These are phyloP conservation scores for Tetrao urogallus DNA, from an alignment of 2,113 vertebrate genomes.

Conservation along the genomic window DNA sequence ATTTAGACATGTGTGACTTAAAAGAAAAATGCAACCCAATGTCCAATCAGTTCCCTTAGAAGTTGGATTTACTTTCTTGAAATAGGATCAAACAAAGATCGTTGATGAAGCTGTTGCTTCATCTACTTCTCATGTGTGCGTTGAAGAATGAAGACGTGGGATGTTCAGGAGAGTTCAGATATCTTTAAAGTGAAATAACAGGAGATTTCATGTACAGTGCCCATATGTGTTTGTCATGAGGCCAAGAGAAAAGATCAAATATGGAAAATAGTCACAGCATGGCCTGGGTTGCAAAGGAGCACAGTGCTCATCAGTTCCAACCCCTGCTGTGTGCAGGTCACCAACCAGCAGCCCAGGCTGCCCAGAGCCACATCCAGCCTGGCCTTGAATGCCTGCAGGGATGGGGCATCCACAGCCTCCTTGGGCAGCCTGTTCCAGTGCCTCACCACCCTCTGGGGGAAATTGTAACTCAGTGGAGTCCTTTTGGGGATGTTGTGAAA, in stretches of 20 bases:
- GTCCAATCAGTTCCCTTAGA: neutral
- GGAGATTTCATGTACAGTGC: neutral
- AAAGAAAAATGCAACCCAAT: neutral
- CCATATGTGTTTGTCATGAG: neutral
- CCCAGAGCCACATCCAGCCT: too few species aligned
- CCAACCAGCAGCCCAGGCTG: too few species aligned
- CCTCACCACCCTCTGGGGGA: too few species aligned
- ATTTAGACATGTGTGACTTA: neutral
- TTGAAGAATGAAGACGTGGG: neutral
- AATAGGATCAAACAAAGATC: neutral
- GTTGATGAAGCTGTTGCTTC: neutral
- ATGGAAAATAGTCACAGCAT: neutral
- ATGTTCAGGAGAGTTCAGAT: neutral
- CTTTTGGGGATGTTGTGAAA: neutral
- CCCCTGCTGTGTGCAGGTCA: too few species aligned
- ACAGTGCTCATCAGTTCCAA: too few species aligned
- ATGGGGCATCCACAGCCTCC: too few species aligned
- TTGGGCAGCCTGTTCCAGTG: too few species aligned
- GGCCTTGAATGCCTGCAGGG: too few species aligned
- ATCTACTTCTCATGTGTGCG: neutral
- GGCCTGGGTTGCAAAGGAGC: too few species aligned
- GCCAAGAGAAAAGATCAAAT: neutral
- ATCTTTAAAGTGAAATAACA: neutral
- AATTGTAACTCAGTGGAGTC: neutral
- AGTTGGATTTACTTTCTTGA: neutral